Percentiles rank a stretch among this genome's conserved stretches.
Conservation (phyloP, 30 jellyfish, hydroid and myxozoan species). For the Aurelia sp. region DNA sequence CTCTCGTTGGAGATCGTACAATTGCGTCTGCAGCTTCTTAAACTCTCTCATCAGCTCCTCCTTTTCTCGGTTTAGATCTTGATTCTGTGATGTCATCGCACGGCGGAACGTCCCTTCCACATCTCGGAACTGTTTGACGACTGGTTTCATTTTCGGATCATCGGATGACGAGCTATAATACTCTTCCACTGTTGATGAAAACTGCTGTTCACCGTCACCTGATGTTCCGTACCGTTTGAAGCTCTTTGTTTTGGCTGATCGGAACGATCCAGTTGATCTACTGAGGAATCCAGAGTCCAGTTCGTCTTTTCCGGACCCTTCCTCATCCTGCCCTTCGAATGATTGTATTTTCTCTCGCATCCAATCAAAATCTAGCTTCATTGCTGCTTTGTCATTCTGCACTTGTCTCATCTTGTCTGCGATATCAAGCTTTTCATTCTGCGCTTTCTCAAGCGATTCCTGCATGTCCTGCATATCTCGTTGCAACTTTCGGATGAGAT, state of each 20-base stretch:
- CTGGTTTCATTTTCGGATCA: slow-evolving; percentile 79
- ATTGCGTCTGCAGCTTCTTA: slow-evolving; percentile 77
- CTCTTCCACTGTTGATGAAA: slow-evolving; percentile 69
- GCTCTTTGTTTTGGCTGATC: slow-evolving; percentile 65
- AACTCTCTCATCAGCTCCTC: slow-evolving; percentile 93
- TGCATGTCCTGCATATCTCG: slow-evolving; percentile 81
- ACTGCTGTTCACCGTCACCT: slow-evolving; percentile 70
- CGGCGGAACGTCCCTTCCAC: slow-evolving; percentile 80
- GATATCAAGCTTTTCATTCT: slow-evolving; percentile 79
- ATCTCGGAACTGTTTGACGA: slow-evolving; percentile 75
- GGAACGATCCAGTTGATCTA: slow-evolving; percentile 52
- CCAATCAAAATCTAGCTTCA: slow-evolving; percentile 93
- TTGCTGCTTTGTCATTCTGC: slow-evolving; percentile 88
- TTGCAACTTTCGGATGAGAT: slow-evolving; percentile 80
- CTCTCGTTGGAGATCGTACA: slow-evolving; percentile 83
- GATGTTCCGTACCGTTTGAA: slow-evolving; percentile 64
- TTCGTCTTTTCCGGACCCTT: slow-evolving; percentile 56
- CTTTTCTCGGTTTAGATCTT: slow-evolving; percentile 77
- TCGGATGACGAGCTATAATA: slow-evolving; percentile 70
- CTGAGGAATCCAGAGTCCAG: slow-evolving; percentile 60
- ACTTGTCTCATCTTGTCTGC: slow-evolving; percentile 93
- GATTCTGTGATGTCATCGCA: slow-evolving; percentile 74
- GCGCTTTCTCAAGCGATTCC: slow-evolving; percentile 88
- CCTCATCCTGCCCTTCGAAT: slow-evolving; percentile 30
- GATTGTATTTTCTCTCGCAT: slow-evolving; percentile 71